Base-by-base conservation (phyloP, 1,140 invertebrate species). In the Rhagoletis zephyria region DNA sequence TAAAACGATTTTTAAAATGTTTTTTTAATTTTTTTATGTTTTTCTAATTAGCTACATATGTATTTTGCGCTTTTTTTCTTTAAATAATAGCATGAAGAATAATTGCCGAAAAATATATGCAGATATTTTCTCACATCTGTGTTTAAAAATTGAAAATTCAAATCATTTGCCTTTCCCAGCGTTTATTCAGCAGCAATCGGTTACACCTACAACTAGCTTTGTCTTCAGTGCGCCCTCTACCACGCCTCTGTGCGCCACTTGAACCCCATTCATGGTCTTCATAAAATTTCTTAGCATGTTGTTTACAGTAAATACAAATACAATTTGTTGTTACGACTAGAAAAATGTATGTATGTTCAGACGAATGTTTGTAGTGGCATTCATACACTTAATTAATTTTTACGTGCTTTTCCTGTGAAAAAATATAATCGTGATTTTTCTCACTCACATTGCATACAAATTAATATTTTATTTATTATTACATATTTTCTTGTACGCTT, bases 371-470 rank as follows among this genome's bases (percentile, higher is more conserved):
- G 14, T 48, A 48, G 3, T 16, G 6, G 0, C 42, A 48, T 74
- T 48, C 67, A 48, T 81, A 56, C 74, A 81, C 4, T 67, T 10
- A 67, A 81, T 81, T 81, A 81, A 51, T 56, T 56, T 30, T 56
- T 81, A 81, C 74, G 45, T 81, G 74, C n/a, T 81, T 81, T 81
- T 56, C 74, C 74, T 56, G 74, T 81, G 74, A 81, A 81, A 19
- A 56, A 45, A n/a, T 74, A 1, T 51, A 45, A 74, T 74, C 70
- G 42, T 81, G 51, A 56, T 30, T 81, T 81, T 81, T 81, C 48
- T 59, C 67, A 9, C 45, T 30, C 30, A 81, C 51, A 5, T 10
- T 56, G 5, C 48, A 19, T 81, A n/a, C 19, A 30, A 81, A 51
- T 74, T 30, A 81, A 81, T 56, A 5, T 81, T 56, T 56, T 59